Evolutionary conservation across 1,140 invertebrate species (phyloP), one percentile per base, ranked within the genome.

Genomic region (Chelonus insularis): DNA sequence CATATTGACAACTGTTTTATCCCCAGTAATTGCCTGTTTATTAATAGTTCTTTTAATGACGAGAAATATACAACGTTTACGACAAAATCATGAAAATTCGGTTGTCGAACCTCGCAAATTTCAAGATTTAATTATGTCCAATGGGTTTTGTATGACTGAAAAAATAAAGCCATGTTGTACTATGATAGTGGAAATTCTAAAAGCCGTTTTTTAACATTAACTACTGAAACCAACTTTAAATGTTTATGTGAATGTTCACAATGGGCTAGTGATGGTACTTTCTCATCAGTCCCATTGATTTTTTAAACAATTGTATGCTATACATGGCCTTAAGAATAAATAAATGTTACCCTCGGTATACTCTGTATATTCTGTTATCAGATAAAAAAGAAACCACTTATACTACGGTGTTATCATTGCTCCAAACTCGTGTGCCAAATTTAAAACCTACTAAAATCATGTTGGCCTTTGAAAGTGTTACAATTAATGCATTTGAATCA

Each of bases 301-400:
- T 58, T 58, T 47, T n/a, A 18, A 29, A 12, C 56, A 58, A 20
- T 16, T 45, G 9, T 58, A 58, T 36, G 32, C 41, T n/a, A n/a
- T 58, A 9, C 41, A 58, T 36, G 56, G 41, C 3, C 6, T 20
- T 6, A 18, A 32, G 8, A 34, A 45, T 36, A 34, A 23, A 5
- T 34, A 32, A 39, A 34, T 29, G 20, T 16, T 47, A 14, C 56
- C 41, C 4, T 29, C 47, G 4, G 56, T 58, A n/a, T n/a, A n/a
- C n/a, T n/a, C n/a, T n/a, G 9, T 58, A 58, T 12, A 5, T 58
- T 1, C 11, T 58, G 9, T 21, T 45, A 25, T 11, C 41, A 9
- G 14, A 20, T 18, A 58, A 47, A 47, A 32, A n/a, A 29, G 1
- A n/a, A 4, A 7, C 2, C 11, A 25, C 14, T 4, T 41, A 57